Percentiles rank a stretch among this genome's conserved stretches.
Evolutionary conservation across 2,113 vertebrate species (phyloP).

Genomic region (Carollia perspicillata): DNA sequence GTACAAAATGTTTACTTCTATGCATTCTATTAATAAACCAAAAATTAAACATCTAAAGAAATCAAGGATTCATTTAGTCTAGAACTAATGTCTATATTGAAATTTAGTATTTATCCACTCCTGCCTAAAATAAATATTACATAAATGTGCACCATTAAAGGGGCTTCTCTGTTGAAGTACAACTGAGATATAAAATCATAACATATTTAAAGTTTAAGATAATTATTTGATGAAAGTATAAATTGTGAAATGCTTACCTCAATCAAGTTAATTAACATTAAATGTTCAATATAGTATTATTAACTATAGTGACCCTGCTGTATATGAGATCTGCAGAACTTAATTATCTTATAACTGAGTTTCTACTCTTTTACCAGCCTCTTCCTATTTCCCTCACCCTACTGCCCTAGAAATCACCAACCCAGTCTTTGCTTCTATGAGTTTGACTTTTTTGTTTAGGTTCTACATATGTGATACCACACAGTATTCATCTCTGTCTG

Average conservation of each 20-base stretch:
- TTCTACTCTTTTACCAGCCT: neutral
- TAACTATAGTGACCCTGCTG: neutral
- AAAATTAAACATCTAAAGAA: slow-evolving; percentile 42
- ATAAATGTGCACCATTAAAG: neutral
- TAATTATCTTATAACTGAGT: neutral
- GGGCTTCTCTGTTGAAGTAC: neutral
- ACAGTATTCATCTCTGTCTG: neutral
- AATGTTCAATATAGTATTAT: neutral
- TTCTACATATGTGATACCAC: neutral
- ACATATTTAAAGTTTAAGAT: neutral
- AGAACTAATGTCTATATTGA: neutral
- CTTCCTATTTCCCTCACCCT: neutral
- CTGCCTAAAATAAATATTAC: neutral
- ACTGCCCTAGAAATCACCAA: neutral
- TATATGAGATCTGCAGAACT: neutral
- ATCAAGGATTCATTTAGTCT: neutral
- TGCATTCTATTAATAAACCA: neutral
- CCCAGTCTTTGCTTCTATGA: neutral
- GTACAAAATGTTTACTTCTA: neutral
- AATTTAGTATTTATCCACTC: neutral
- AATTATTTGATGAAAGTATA: neutral
- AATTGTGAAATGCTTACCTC: neutral
- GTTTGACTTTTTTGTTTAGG: neutral
- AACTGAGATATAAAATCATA: neutral
- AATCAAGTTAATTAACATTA: neutral